Evolutionary conservation across 2,113 vertebrate genomes (phyloP).

Genomic region (Ameiurus melas): DNA sequence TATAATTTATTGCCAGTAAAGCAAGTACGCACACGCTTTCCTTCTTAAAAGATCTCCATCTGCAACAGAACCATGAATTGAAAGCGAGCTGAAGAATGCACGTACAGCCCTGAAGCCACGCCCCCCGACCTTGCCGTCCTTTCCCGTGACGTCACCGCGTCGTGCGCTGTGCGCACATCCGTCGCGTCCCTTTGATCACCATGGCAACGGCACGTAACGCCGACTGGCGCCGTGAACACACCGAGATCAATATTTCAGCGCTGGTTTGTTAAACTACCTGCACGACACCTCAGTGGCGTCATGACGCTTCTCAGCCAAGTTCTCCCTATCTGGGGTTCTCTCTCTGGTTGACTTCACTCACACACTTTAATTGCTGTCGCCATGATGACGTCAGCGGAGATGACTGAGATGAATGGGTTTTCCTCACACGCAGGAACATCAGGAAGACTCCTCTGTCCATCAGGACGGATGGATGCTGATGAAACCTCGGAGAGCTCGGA

Average conservation of each 20-base stretch:
- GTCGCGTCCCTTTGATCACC: conserved; percentile 47
- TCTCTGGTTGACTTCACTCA: too few species aligned
- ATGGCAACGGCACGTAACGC: conserved; percentile 54
- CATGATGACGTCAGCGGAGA: background rate
- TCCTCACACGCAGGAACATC: background rate
- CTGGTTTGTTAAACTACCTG: background rate
- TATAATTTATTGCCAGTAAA: background rate
- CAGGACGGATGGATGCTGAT: conserved; percentile 25
- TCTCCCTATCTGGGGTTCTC: too few species aligned
- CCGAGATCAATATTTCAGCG: conserved; percentile 30
- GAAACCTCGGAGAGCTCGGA: background rate
- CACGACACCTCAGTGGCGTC: background rate
- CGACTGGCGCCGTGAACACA: background rate
- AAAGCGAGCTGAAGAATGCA: background rate
- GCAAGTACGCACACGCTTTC: background rate
- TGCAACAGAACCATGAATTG: background rate
- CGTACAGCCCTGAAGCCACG: background rate
- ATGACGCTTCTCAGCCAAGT: background rate
- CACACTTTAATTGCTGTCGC: background rate
- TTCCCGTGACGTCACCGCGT: conserved; percentile 53
- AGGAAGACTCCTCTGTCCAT: background rate
- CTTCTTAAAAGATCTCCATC: background rate
- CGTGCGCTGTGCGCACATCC: background rate
- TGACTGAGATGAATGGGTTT: background rate
- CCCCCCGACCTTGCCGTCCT: background rate